Evolutionary conservation across 2,113 vertebrate genomes (phyloP), one percentile per base, ranked within the genome.

Genomic region (Malurus alboscapulatus): DNA sequence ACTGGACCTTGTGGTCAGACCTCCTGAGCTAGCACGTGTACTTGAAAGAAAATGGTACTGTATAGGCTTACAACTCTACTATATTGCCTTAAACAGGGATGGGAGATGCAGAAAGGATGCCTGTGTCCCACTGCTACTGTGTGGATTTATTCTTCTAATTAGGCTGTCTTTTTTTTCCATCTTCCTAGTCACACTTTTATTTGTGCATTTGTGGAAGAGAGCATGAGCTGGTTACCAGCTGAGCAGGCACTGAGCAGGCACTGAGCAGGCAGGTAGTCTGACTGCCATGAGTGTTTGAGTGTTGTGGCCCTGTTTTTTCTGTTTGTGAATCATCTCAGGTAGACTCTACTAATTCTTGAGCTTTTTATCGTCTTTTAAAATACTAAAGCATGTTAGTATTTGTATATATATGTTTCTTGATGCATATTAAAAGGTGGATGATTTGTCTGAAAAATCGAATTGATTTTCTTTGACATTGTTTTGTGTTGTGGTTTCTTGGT

Each of bases 201-300:
- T 29, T 14, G 58, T 15, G 34, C 30, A 0, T 45, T 21, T 1
- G 12, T n/a, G 62, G 62, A 51, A 21, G 26, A 29, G 38, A 13
- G 3, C 4, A 0, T 2, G 4, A 3, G 2, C 81, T 63, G 45
- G 14, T 65, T 53, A 9, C 3, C 22, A 27, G 67, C 5, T 61
- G 63, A 47, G 74, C 38, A 32, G 65, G 30, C 12, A 4, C 5
- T 61, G 63, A 47, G 74, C 38, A 32, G 65, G 30, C 12, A 4
- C 36, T 16, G 63, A 44, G 59, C 53, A 22, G 58, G 20, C 40
- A 24, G 69, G 5, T 4, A 3, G 32, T 27, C 48, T 42, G 69
- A 79, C 29, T 20, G 2, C 38, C 3, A 24, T 0, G 0, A n/a
- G n/a, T n/a, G n/a, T n/a, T 9, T 87, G 34, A 71, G 32, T 32